Conservation (phyloP, 2,113 vertebrate species). For the Epinephelus moara region DNA sequence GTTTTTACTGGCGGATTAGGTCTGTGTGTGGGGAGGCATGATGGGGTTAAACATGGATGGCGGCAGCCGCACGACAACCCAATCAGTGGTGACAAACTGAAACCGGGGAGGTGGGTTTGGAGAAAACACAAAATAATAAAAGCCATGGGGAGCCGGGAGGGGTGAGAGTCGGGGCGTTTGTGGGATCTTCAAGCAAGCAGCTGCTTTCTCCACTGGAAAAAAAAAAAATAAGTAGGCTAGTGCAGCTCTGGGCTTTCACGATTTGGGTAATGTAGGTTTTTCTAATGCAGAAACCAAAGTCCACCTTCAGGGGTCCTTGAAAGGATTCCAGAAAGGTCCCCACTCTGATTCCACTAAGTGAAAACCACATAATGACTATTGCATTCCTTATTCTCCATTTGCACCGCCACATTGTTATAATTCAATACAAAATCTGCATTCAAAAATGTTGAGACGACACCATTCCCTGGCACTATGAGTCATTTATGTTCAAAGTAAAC, state of each 20-base stretch:
- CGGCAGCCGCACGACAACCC: conserved; percentile 57
- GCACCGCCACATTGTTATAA: neutral
- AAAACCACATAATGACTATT: conserved; percentile 17
- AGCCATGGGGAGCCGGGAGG: conserved; percentile 53
- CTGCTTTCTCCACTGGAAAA: conserved; percentile 34
- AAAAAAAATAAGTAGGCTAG: neutral
- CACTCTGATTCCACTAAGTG: conserved; percentile 19
- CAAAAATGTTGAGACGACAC: conserved; percentile 13
- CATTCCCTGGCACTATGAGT: conserved; percentile 30
- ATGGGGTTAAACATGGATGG: conserved; percentile 83
- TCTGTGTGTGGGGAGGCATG: conserved; percentile 71
- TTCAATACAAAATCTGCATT: conserved; percentile 13
- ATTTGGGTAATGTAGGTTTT: neutral
- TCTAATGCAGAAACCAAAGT: conserved; percentile 2
- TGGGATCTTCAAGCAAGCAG: conserved; percentile 59
- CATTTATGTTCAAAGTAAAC: conserved; percentile 51
- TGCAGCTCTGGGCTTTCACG: conserved; percentile 11
- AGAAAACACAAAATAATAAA: conserved; percentile 40
- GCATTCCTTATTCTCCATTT: conserved; percentile 1
- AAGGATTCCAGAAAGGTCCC: conserved; percentile 19
- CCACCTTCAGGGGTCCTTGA: conserved; percentile 61
- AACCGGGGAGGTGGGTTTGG: conserved; percentile 27
- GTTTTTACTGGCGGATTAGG: conserved; percentile 83
- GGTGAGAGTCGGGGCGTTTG: neutral
- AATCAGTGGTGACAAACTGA: conserved; percentile 59